Percentiles rank a stretch among this genome's conserved stretches.
Evolutionary conservation across 2,888 invertebrate genomes (phyloP).

Genomic region (Rhaphigaster nebulosa): DNA sequence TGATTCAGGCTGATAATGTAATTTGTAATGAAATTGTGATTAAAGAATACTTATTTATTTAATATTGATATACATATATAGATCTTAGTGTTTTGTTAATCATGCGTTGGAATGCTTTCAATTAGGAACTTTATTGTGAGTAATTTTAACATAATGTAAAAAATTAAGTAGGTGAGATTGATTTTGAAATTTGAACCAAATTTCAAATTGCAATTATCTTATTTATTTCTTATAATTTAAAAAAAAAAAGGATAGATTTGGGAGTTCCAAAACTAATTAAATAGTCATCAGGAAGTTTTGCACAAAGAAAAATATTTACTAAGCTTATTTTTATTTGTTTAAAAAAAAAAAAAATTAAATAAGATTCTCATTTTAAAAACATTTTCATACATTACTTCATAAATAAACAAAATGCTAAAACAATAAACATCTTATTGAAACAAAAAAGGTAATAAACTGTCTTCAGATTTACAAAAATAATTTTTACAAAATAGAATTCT

Average conservation of each 20-base stretch:
- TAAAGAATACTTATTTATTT: too few relatives aligned
- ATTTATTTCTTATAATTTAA: too few relatives aligned
- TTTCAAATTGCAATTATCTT: too few relatives aligned
- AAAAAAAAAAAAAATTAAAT: neutral
- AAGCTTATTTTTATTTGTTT: neutral
- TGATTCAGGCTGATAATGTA: too few relatives aligned
- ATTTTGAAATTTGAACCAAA: too few relatives aligned
- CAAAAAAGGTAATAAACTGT: neutral
- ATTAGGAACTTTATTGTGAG: too few relatives aligned
- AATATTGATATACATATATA: too few relatives aligned
- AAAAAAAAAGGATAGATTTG: neutral
- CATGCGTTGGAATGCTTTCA: too few relatives aligned
- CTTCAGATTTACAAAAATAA: neutral
- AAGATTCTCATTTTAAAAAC: neutral
- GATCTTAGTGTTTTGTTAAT: too few relatives aligned
- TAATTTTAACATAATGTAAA: too few relatives aligned
- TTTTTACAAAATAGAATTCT: constrained; percentile 22
- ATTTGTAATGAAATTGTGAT: too few relatives aligned
- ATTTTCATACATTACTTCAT: neutral
- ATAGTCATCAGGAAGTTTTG: neutral
- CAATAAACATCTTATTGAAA: neutral
- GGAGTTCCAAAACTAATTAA: neutral
- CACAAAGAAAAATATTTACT: neutral
- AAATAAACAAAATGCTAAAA: neutral
- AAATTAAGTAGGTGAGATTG: too few relatives aligned